Evolutionary conservation across 2,113 vertebrate genomes (phyloP).

Genomic region (Chloebia gouldiae): DNA sequence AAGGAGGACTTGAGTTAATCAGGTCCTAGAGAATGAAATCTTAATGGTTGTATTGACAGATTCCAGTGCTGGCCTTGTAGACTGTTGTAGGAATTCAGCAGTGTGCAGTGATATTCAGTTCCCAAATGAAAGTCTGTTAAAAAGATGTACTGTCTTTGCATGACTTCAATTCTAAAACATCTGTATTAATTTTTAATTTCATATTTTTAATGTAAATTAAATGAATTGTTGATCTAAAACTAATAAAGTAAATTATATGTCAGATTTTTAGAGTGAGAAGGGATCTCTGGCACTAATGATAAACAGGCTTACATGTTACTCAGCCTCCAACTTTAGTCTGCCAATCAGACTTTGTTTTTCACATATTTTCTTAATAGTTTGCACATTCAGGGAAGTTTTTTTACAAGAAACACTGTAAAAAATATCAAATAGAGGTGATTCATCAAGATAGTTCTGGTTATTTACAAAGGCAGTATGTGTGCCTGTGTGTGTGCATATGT

Average conservation of each 20-base stretch:
- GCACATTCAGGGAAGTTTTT: neutral
- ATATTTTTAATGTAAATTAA: neutral
- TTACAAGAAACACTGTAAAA: neutral
- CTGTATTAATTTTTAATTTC: neutral
- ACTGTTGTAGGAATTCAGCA: neutral
- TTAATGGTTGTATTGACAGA: neutral
- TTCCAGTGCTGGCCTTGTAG: neutral
- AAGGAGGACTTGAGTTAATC: neutral
- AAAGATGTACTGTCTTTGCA: neutral
- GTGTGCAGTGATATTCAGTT: neutral
- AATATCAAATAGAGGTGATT: neutral
- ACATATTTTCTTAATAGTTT: constrained; percentile 12
- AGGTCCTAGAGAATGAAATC: neutral
- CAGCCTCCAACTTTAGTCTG: neutral
- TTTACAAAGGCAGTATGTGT: neutral
- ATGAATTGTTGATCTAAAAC: neutral
- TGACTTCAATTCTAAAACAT: neutral
- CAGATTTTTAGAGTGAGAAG: neutral
- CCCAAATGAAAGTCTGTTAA: neutral
- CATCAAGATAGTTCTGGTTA: neutral
- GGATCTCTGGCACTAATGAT: neutral
- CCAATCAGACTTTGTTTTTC: neutral
- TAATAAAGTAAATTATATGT: neutral
- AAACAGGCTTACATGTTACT: neutral
- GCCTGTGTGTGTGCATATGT: neutral